These are phyloP conservation scores for Amphipyra berbera DNA, from an alignment of 2,888 invertebrate species.

Conservation along the genomic window DNA sequence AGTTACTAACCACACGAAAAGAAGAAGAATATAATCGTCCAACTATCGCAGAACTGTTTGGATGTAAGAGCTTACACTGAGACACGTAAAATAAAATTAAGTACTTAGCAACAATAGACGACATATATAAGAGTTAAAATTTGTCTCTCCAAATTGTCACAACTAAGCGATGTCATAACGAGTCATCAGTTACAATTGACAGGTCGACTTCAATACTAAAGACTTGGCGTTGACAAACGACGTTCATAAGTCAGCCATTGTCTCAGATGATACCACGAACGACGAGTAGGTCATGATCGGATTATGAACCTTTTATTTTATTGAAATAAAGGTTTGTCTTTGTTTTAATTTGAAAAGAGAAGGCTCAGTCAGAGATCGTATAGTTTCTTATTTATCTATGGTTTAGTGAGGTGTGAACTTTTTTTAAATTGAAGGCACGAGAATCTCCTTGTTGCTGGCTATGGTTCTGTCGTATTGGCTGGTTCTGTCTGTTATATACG, in stretches of 20 bases:
- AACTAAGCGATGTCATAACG: slow-evolving; percentile 34
- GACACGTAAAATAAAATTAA: neutral
- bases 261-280: slow-evolving; percentile 20
- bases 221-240: slow-evolving; percentile 52
- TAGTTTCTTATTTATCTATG: too few species aligned
- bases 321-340: slow-evolving; percentile 28
- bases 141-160: slow-evolving; percentile 17
- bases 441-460: too few species aligned
- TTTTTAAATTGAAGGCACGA: too few species aligned
- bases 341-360: slow-evolving; percentile 34
- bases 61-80: too few species aligned
- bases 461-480: too few species aligned
- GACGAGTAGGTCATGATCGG: slow-evolving; percentile 37
- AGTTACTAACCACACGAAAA: too few species aligned
- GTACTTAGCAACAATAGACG: slow-evolving; percentile 4
- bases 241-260: slow-evolving; percentile 58
- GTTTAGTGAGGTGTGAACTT: neutral
- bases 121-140: slow-evolving; percentile 11
- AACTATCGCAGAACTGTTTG: too few species aligned
- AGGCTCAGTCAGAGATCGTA: too few species aligned
- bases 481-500: too few species aligned
- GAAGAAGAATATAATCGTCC: too few species aligned
- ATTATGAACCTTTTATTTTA: slow-evolving; percentile 41
- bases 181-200: slow-evolving; percentile 57
- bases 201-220: slow-evolving; percentile 46